Conservation (phyloP, 2,113 vertebrate genomes). For the Puffinus mauretanicus region DNA sequence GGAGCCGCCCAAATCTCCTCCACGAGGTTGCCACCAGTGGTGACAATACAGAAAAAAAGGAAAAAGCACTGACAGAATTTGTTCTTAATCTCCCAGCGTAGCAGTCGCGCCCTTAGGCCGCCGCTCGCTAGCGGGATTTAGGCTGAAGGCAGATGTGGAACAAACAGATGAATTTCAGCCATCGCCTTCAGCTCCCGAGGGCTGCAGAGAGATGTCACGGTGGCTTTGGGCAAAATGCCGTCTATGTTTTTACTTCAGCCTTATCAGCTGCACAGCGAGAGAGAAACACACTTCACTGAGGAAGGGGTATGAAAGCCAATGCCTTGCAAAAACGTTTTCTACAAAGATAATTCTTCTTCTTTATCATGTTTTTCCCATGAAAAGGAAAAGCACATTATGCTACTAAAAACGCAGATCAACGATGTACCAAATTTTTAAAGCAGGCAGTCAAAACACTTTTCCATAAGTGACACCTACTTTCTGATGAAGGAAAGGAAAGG, state of each 20-base stretch:
- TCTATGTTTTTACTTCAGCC: not conserved
- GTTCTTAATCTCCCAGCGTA: not conserved
- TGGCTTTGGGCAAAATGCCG: not conserved
- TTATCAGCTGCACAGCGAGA: not conserved
- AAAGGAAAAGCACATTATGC: not conserved
- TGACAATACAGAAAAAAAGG: not conserved
- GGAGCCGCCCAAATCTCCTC: not conserved
- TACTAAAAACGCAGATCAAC: not conserved
- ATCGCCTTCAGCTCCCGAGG: not conserved
- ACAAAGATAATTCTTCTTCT: not conserved
- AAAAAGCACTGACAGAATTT: not conserved
- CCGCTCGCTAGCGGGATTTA: not conserved
- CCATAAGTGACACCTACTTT: not conserved
- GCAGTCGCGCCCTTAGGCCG: fast-evolving
- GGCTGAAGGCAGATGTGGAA: not conserved
- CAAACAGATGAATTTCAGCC: not conserved
- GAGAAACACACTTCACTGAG: not conserved
- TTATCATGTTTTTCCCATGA: not conserved
- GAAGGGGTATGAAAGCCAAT: not conserved
- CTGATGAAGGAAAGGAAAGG: not conserved
- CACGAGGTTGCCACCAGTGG: not conserved
- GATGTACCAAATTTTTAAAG: not conserved
- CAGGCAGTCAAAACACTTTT: not conserved
- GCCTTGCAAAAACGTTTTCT: not conserved
- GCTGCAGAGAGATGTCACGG: not conserved